A percentile compares a stretch with the other conserved stretches of the same genome.
These are phyloP conservation scores for Chondrosia reniformis DNA, from an alignment of 37 sponge, comb jelly and placozoan genomes.

Conservation along the genomic window DNA sequence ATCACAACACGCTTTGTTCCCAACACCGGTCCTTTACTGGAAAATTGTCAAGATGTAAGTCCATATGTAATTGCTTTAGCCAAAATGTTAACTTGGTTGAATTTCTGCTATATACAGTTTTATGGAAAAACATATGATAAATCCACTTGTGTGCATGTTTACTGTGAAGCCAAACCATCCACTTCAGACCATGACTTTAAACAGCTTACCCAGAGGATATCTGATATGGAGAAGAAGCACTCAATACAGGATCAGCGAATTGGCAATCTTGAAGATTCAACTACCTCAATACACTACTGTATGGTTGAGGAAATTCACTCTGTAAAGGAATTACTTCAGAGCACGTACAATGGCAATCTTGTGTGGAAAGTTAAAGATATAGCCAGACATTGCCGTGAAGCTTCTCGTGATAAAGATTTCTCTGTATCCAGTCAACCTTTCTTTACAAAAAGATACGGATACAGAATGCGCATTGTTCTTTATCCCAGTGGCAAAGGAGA, in stretches of 20 bases:
- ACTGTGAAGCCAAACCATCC: too few species aligned
- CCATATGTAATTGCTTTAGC: too few species aligned
- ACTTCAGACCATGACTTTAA: background rate
- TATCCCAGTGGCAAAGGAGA: constrained; percentile 34
- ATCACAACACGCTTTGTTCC: too few species aligned
- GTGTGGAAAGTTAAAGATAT: constrained; percentile 37
- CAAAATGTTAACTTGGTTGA: too few species aligned
- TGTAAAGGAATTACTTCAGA: constrained; percentile 38
- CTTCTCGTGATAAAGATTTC: background rate
- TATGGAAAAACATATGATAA: too few species aligned
- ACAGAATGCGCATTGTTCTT: constrained; percentile 30
- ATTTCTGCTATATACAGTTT: too few species aligned
- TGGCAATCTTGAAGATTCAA: too few species aligned
- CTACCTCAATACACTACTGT: too few species aligned
- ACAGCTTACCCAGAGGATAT: background rate
- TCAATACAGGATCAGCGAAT: background rate
- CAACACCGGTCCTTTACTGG: too few species aligned
- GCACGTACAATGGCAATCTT: constrained; percentile 35
- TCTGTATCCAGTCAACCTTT: constrained; percentile 23
- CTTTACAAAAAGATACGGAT: constrained; percentile 12
- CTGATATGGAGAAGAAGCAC: constrained; percentile 3
- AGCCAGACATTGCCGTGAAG: background rate
- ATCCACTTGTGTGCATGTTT: too few species aligned
- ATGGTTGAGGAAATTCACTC: too few species aligned
- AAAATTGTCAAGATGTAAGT: too few species aligned